Evolutionary conservation across 2,888 invertebrate species (phyloP).

Genomic region (Itoplectis maculator): DNA sequence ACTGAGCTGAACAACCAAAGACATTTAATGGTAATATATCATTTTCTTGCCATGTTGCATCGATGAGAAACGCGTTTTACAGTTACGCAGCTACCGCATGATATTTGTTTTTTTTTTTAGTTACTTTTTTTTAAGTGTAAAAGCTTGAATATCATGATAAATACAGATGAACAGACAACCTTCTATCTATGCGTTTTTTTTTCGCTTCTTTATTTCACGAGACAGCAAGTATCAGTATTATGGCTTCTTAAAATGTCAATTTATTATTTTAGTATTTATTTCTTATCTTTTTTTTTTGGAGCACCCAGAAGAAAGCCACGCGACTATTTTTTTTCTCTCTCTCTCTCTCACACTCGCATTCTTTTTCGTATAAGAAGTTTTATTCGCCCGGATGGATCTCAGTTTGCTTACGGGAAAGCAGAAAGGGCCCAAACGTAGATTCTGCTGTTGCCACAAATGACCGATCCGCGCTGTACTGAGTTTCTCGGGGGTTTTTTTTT

Average conservation of each 20-base stretch:
- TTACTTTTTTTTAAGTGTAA: conserved; percentile 77
- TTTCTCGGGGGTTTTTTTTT: conserved; percentile 32
- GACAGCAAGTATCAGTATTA: conserved; percentile 78
- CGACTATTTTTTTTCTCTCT: conserved; percentile 27
- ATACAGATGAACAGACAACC: conserved; percentile 81
- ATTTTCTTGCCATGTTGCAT: conserved; percentile 65
- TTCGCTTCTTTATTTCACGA: conserved; percentile 68
- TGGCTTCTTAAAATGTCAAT: conserved; percentile 74
- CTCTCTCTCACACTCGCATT: conserved; percentile 42
- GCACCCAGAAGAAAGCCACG: conserved; percentile 60
- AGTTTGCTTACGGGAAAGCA: conserved; percentile 46
- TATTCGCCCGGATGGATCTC: conserved; percentile 32
- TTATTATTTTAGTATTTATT: conserved; percentile 51
- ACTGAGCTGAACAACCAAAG: conserved; percentile 81
- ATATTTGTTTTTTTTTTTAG: conserved; percentile 53
- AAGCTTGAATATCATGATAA: conserved; percentile 83
- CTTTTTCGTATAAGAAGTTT: conserved; percentile 41
- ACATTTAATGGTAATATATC: conserved; percentile 63
- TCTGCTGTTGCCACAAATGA: conserved; percentile 43
- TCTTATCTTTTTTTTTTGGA: conserved; percentile 31
- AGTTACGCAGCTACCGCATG: conserved; percentile 65
- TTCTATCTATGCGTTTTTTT: conserved; percentile 77
- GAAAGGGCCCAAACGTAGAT: conserved; percentile 4
- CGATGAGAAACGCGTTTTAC: conserved; percentile 62
- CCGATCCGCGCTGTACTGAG: conserved; percentile 14